A percentile compares a stretch with the other conserved stretches of the same genome.
Conservation (phyloP, 1,140 invertebrate genomes). For the Bilobella aurantiaca region DNA sequence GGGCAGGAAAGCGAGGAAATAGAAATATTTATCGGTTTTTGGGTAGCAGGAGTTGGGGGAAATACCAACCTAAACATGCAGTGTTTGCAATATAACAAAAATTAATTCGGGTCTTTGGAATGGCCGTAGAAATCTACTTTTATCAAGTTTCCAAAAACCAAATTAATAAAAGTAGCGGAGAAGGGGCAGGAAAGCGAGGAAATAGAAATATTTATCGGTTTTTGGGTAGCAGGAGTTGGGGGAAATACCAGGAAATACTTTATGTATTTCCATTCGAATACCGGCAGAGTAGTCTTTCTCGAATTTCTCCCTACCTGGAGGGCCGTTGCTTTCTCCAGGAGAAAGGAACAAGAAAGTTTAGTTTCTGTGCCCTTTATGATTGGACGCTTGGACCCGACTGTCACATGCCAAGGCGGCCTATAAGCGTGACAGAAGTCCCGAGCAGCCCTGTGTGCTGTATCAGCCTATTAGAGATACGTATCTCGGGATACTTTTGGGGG, state of each 20-base stretch:
- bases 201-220: neutral
- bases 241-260: constrained; percentile 1
- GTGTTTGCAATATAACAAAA: neutral
- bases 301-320: neutral
- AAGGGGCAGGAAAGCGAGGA: too few species aligned
- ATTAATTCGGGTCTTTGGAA: too few species aligned
- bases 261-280: constrained; percentile 8
- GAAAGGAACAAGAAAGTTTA: constrained; percentile 7
- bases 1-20: neutral
- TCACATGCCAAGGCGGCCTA: neutral
- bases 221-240: neutral
- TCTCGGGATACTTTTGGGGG: too few species aligned
- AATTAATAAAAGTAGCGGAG: too few species aligned
- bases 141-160: too few species aligned
- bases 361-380: neutral
- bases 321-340: neutral
- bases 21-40: neutral
- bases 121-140: too few species aligned
- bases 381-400: neutral
- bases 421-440: neutral
- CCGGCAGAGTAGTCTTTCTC: neutral
- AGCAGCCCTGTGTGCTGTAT: neutral
- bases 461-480: constrained; percentile 1
- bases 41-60: neutral
- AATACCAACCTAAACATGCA: neutral